These are phyloP conservation scores for Lethocerus indicus DNA, from an alignment of 1,140 invertebrate species.

Conservation along the genomic window DNA sequence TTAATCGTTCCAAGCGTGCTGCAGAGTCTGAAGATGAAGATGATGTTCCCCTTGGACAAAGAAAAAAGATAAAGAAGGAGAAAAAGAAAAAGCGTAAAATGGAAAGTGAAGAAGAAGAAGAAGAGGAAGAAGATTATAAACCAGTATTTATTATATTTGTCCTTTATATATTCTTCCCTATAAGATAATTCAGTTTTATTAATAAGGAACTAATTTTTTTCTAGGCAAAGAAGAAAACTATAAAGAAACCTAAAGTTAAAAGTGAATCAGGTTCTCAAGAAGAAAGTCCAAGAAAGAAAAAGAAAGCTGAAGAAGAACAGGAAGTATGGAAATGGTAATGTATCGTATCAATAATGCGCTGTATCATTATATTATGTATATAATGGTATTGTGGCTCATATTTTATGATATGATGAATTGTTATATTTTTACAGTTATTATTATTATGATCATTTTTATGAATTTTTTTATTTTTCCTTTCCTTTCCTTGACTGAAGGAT, in stretches of 20 bases:
- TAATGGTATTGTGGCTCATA: no score
- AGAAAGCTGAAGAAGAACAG: conserved; percentile 61
- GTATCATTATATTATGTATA: no score
- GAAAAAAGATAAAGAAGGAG: conserved; percentile 56
- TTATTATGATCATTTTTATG: no score
- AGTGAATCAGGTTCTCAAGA: conserved; percentile 21
- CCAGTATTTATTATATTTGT: conserved; percentile 16
- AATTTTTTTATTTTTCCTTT: no score
- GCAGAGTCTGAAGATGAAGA: conserved; percentile 34
- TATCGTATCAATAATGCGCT: no score
- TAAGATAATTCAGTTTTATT: neutral
- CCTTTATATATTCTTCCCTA: neutral
- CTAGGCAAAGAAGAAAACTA: conserved; percentile 24
- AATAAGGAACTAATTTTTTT: neutral
- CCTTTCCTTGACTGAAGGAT: no score
- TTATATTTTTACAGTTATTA: no score
- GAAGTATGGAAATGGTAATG: conserved; percentile 93
- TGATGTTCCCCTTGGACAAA: conserved; percentile 43
- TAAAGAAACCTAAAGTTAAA: conserved; percentile 25
- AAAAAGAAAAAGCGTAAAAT: conserved; percentile 30
- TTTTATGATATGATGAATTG: no score
- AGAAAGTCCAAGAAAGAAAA: conserved; percentile 36
- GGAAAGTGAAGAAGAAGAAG: conserved; percentile 48
- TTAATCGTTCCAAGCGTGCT: no score
- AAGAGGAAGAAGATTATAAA: conserved; percentile 39